These are phyloP conservation scores for Capitulum mitella DNA, from an alignment of 2,888 invertebrate species.

Conservation along the genomic window DNA sequence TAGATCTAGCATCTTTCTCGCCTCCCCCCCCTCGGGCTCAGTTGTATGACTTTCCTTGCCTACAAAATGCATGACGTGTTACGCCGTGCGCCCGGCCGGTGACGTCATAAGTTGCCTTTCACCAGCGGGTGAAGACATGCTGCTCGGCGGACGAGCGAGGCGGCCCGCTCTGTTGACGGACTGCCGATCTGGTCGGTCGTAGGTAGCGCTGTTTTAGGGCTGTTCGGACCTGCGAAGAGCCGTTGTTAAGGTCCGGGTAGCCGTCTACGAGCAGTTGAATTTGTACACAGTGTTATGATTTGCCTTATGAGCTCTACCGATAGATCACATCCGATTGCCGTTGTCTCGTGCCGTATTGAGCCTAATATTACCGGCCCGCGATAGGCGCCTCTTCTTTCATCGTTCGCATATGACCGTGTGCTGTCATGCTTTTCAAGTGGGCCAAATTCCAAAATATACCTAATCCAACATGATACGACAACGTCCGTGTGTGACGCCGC, in stretches of 20 bases:
- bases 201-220: background rate
- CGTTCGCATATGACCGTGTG: background rate
- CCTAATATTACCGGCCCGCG: background rate
- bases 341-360: slow-evolving; percentile 10
- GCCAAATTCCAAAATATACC: slow-evolving; percentile 15
- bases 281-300: slow-evolving; percentile 18
- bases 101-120: background rate
- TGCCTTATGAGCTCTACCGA: background rate
- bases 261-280: background rate
- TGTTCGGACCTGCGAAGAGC: background rate
- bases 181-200: background rate
- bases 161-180: too few species aligned
- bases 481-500: too few species aligned
- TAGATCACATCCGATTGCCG: background rate
- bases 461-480: background rate
- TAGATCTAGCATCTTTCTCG: background rate
- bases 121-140: background rate
- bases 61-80: background rate
- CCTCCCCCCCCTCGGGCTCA: background rate
- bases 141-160: too few species aligned
- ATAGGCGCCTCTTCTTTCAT: background rate
- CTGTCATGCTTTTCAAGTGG: background rate
- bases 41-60: background rate
- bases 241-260: background rate
- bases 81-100: background rate